Percentiles rank a stretch among this genome's conserved stretches.
Conservation (phyloP, 53 echinoderm and acorn worm genomes). For the Echinometra lucunter region DNA sequence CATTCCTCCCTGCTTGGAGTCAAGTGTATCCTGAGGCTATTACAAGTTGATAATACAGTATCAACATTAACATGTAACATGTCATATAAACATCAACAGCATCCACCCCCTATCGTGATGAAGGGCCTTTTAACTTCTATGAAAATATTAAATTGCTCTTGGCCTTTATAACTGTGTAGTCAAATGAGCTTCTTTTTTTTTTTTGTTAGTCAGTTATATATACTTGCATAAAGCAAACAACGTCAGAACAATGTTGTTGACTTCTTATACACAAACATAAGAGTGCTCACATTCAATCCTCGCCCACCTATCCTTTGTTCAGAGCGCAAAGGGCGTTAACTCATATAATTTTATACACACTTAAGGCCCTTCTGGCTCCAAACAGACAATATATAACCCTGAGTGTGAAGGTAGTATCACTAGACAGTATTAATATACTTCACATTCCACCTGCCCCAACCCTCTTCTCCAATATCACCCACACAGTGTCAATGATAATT, state of each 20-base stretch:
- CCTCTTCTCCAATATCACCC: neutral
- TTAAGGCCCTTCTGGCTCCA: no score
- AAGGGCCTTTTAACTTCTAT: neutral
- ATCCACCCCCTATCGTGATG: neutral
- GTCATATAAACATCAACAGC: neutral
- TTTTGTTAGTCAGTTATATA: neutral
- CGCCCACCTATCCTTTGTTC: no score
- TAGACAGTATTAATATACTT: neutral
- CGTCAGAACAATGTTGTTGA: neutral
- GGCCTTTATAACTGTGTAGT: no score
- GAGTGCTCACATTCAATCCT: neutral
- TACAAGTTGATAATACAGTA: constrained; percentile 9
- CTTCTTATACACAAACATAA: neutral
- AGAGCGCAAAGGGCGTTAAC: no score
- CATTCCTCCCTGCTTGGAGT: neutral
- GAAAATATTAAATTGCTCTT: neutral
- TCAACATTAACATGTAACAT: neutral
- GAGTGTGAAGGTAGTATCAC: no score
- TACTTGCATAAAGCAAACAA: neutral
- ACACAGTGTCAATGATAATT: constrained; percentile 25
- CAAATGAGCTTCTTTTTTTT: no score
- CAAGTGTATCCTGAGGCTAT: constrained; percentile 26
- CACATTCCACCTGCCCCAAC: constrained; percentile 20
- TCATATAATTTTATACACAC: no score
- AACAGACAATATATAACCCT: no score